Evolutionary conservation across 2,888 invertebrate species (phyloP).

Genomic region (Drosophila paranaensis): DNA sequence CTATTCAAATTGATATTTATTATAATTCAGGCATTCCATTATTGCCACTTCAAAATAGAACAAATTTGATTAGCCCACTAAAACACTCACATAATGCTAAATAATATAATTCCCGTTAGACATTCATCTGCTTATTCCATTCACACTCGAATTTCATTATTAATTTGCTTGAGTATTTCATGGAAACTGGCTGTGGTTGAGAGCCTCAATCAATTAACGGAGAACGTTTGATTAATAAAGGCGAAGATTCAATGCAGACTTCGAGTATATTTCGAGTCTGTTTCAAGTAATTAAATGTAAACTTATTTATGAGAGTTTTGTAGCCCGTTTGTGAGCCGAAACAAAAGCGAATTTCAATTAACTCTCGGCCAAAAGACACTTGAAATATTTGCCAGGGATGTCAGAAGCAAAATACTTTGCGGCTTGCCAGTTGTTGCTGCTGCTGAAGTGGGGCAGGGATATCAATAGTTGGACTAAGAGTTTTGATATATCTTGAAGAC

Average conservation of each 20-base stretch:
- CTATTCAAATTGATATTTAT: too few species aligned
- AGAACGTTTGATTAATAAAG: not conserved
- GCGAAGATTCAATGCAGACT: not conserved
- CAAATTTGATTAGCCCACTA: not conserved
- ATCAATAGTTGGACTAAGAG: constrained; percentile 31
- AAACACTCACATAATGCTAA: not conserved
- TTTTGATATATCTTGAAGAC: constrained; percentile 47
- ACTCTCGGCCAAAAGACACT: constrained; percentile 16
- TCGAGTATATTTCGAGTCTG: not conserved
- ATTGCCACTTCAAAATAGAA: not conserved
- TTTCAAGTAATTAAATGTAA: constrained; percentile 4
- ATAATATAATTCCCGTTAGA: not conserved
- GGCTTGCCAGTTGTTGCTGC: constrained; percentile 28
- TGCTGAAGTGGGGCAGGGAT: constrained; percentile 13
- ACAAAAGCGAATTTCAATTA: constrained; percentile 39
- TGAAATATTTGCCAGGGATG: constrained; percentile 29
- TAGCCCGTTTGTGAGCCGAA: constrained; percentile 5
- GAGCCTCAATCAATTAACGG: not conserved
- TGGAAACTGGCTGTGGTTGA: not conserved
- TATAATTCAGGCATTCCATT: not conserved
- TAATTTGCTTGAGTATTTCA: not conserved
- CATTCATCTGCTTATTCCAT: not conserved
- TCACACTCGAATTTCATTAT: not conserved
- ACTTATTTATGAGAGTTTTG: constrained; percentile 1
- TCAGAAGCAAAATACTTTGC: constrained; percentile 50